Conservation (phyloP, 2,888 invertebrate species). For the Tanaodytes sp. region DNA sequence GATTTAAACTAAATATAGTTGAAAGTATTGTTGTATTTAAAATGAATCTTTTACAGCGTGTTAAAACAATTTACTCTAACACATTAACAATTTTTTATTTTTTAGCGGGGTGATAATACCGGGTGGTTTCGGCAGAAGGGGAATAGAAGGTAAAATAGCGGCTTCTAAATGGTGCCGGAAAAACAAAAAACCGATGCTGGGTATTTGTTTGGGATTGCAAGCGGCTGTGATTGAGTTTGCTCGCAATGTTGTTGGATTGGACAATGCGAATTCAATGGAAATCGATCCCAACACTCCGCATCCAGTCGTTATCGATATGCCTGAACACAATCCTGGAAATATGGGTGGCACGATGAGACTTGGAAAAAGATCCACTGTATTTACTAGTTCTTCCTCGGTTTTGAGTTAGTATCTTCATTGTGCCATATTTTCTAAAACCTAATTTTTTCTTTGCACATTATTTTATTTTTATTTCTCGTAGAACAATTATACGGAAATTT, state of each 20-base stretch:
- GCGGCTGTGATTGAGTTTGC: conserved; percentile 97
- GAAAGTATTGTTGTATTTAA: too few relatives aligned
- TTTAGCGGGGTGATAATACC: conserved; percentile 93
- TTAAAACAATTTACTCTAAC: too few relatives aligned
- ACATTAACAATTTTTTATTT: too few relatives aligned
- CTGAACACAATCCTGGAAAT: conserved; percentile 94
- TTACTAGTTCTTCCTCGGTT: conserved; percentile 77
- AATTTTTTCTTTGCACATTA: background rate
- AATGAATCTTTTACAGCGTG: too few relatives aligned
- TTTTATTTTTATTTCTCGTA: conserved; percentile 62
- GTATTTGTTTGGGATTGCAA: conserved; percentile 98
- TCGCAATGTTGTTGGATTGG: conserved; percentile 84
- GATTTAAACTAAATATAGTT: too few relatives aligned
- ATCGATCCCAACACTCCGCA: conserved; percentile 81
- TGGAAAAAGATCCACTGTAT: conserved; percentile 91
- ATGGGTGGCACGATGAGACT: conserved; percentile 99
- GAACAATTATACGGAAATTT: conserved; percentile 85
- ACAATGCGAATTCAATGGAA: conserved; percentile 91
- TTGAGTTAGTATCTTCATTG: conserved; percentile 76
- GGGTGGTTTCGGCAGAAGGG: conserved; percentile 97
- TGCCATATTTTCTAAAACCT: background rate
- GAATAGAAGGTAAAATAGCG: conserved; percentile 95
- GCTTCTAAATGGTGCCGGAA: conserved; percentile 95
- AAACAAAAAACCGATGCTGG: conserved; percentile 92
- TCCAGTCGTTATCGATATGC: conserved; percentile 97